Base-by-base conservation (phyloP, 2,797 vertebrate genomes). In the Tinamus major region DNA sequence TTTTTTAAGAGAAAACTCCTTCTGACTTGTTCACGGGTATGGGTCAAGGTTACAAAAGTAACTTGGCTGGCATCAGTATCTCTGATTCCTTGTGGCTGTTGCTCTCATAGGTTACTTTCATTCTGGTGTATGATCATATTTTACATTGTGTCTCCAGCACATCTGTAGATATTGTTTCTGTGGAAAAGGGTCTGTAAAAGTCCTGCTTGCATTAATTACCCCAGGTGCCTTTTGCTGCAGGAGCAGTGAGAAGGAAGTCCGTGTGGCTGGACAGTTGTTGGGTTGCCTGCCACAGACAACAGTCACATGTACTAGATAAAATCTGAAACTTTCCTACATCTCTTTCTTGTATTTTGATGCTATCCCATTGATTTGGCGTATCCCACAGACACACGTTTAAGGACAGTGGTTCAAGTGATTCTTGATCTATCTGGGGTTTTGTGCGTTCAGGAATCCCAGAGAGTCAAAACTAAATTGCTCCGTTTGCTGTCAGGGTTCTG, bases 281-380 rank as follows among this genome's bases (percentile, higher is more conserved):
- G 46, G 23, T 79, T 79, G 33, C n/a, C 77, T 76, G 51, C 27
- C 49, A 74, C 31, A 41, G 7, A 19, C 35, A 35, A 31, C n/a
- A 37, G 19, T 23, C 2, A 35, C 17, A 62, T 49, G 8, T 35
- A 7, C 14, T 5, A 11, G 24, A 46, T 70, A 51, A 59, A 61
- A 33, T 91, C 63, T 2, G 2, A 90, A 76, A 53, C 42, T 65
- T 70, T 12, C 31, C 15, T 19, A 3, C n/a, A 10, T 48, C 8
- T 2, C 8, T 17, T 37, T 29, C 17, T 69, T 81, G 42, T 67
- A 20, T 88, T 87, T 85, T 17, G 13, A 12, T 18, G 53, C 46
- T 7, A 1, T 61, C 31, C 62, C 2, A 1, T 29, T 4, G 3
- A 31, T 86, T 35, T 0, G 8, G 29, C 35, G 78, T 4, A 63